Percentiles rank a stretch among this genome's conserved stretches.
phyloP scores from a whole-genome alignment of 2,888 invertebrate species.

The Timema podura region DNA sequence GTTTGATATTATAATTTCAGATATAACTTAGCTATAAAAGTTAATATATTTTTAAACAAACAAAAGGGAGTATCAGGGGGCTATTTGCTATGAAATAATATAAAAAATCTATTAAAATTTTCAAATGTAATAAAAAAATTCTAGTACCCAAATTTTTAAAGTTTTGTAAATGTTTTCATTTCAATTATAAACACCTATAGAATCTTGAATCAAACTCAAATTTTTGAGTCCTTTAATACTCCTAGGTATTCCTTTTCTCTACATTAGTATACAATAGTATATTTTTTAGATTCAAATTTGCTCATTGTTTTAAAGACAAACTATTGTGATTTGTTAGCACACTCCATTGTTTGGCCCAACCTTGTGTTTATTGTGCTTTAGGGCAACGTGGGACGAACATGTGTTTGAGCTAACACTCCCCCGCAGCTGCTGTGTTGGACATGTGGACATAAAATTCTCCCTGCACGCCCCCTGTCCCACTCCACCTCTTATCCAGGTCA shows the following conservation, averaged over 20 bases:
- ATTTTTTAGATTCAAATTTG: neutral
- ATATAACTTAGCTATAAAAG: too few species aligned
- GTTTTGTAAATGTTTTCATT: too few species aligned
- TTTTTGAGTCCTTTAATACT: too few species aligned
- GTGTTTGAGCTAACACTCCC: slow-evolving; percentile 84
- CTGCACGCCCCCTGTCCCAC: slow-evolving; percentile 72
- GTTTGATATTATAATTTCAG: too few species aligned
- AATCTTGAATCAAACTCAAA: too few species aligned
- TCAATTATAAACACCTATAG: too few species aligned
- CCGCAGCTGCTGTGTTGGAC: slow-evolving; percentile 70
- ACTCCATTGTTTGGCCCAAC: neutral
- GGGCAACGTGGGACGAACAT: slow-evolving; percentile 88
- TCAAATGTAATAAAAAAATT: too few species aligned
- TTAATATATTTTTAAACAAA: too few species aligned
- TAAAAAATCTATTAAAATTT: too few species aligned
- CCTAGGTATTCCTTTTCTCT: neutral
- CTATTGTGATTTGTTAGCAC: slow-evolving; percentile 4
- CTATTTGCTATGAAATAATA: too few species aligned
- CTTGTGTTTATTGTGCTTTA: slow-evolving; percentile 35
- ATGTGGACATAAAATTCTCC: slow-evolving; percentile 83
- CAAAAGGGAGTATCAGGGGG: too few species aligned
- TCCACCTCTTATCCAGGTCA: slow-evolving; percentile 76
- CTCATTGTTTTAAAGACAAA: slow-evolving; percentile 8
- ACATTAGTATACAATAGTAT: neutral
- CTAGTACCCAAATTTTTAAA: too few species aligned